Conservation (phyloP, 2,797 vertebrate species). For the Coilia nasus region DNA sequence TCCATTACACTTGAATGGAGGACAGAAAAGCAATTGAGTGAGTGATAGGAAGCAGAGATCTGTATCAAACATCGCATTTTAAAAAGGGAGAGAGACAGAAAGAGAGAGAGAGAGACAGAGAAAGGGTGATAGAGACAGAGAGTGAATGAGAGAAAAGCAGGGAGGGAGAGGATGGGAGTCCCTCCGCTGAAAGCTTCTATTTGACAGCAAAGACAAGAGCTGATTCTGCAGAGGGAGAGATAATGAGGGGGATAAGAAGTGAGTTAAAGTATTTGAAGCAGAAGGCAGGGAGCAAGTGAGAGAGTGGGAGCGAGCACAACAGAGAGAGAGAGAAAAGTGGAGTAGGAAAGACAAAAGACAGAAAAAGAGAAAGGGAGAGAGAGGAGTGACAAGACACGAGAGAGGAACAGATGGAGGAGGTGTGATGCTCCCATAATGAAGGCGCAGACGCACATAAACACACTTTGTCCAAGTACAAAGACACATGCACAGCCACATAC, state of each 20-base stretch:
- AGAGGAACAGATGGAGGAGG: slow-evolving; percentile 7
- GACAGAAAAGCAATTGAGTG: background rate
- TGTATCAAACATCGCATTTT: slow-evolving; percentile 1
- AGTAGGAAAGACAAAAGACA: background rate
- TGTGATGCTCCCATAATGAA: slow-evolving; percentile 1
- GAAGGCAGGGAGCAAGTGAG: background rate
- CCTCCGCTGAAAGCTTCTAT: background rate
- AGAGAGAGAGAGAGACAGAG: slow-evolving; percentile 34
- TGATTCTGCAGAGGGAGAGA: background rate
- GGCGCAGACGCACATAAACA: background rate
- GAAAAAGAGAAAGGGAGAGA: background rate
- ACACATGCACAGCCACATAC: background rate
- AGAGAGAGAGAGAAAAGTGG: background rate
- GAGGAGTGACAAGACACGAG: background rate
- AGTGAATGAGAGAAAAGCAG: slow-evolving; percentile 33
- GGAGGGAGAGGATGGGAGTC: background rate
- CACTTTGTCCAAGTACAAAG: background rate
- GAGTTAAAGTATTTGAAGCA: slow-evolving; percentile 2
- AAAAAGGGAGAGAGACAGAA: slow-evolving; percentile 6
- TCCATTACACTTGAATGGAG: background rate
- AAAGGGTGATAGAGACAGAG: background rate
- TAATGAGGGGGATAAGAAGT: slow-evolving; percentile 14
- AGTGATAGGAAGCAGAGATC: slow-evolving; percentile 4
- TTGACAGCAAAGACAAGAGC: background rate
- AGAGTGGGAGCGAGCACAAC: background rate